A percentile compares a stretch with the other conserved stretches of the same genome.
Evolutionary conservation across 2,113 vertebrate species (phyloP).

Genomic region (Hyperoodon ampullatus): DNA sequence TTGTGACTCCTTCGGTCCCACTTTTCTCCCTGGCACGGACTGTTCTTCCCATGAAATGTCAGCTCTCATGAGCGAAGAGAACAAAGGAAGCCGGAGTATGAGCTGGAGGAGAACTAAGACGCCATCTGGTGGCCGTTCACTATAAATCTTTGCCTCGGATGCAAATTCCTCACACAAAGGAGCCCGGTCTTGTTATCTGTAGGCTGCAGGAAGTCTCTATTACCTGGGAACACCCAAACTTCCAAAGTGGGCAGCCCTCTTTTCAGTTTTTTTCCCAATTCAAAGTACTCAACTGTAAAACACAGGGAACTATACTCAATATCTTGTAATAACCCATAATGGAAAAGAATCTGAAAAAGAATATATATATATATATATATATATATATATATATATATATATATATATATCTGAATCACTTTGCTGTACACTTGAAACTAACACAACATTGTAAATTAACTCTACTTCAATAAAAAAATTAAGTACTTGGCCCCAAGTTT

Average conservation of each 20-base stretch:
- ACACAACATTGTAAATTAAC: neutral
- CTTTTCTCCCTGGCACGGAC: neutral
- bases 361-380: neutral
- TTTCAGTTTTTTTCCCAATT: neutral
- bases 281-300: neutral
- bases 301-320: neutral
- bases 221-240: neutral
- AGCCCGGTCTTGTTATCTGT: neutral
- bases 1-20: neutral
- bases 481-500: neutral
- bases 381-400: neutral
- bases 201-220: neutral
- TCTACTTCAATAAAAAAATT: neutral
- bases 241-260: neutral
- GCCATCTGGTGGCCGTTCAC: conserved; percentile 68
- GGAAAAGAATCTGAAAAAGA: neutral
- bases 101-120: neutral
- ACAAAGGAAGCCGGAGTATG: neutral
- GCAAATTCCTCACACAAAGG: neutral
- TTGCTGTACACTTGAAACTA: neutral
- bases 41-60: conserved; percentile 16
- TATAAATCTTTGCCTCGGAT: conserved; percentile 38
- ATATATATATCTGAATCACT: neutral
- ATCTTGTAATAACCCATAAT: neutral
- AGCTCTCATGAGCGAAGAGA: neutral